Evolutionary conservation across 2,888 invertebrate genomes (phyloP).

Genomic region (Seira sanloemensis): DNA sequence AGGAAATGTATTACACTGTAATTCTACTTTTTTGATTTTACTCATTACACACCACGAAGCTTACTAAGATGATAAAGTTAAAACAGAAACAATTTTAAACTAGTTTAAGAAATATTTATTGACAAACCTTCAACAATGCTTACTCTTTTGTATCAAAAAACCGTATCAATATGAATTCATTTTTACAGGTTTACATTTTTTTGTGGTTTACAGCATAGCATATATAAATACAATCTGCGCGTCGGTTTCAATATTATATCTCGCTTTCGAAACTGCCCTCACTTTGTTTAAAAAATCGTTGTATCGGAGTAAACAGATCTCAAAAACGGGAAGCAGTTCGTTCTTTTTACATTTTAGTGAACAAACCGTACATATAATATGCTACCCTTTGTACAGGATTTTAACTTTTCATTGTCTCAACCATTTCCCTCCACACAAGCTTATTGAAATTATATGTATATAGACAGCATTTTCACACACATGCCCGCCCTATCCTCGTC

Average conservation of each 20-base stretch:
- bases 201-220: slow-evolving; percentile 40
- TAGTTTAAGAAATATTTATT: no score
- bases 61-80: no score
- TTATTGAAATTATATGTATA: slow-evolving; percentile 30
- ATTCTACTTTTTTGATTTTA: no score
- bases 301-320: not conserved
- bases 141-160: slow-evolving; percentile 44
- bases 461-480: slow-evolving; percentile 35
- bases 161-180: slow-evolving; percentile 23
- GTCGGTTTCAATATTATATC: not conserved
- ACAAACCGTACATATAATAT: slow-evolving; percentile 36
- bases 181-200: slow-evolving; percentile 32
- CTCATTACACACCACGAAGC: no score
- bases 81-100: no score
- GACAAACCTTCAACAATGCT: slow-evolving; percentile 48
- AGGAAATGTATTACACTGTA: no score
- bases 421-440: slow-evolving; percentile 28
- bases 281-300: slow-evolving; percentile 1
- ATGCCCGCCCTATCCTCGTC: no score
- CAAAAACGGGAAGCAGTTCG: slow-evolving; percentile 8
- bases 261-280: slow-evolving; percentile 35
- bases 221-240: slow-evolving; percentile 44
- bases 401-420: slow-evolving; percentile 48
- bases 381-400: slow-evolving; percentile 51
- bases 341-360: not conserved